A percentile compares a stretch with the other conserved stretches of the same genome.
These are phyloP conservation scores for Agrypnus murinus DNA, from an alignment of 2,888 invertebrate species.

Conservation along the genomic window DNA sequence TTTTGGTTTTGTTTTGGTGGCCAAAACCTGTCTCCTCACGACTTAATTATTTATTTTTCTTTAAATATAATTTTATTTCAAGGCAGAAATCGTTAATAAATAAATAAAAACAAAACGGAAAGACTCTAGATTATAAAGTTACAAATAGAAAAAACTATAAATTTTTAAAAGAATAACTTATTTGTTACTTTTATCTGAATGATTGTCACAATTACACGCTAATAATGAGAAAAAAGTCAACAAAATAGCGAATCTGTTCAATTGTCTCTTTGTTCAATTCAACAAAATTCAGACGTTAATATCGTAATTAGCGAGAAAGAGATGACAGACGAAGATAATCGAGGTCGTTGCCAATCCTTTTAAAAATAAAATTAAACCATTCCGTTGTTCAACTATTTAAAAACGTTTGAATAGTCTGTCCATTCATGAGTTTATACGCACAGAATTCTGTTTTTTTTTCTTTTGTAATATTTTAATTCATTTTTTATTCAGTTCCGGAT, in stretches of 20 bases:
- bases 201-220: too few relatives aligned
- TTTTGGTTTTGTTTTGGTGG: conserved; percentile 5
- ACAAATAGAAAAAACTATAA: too few relatives aligned
- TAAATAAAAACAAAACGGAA: too few relatives aligned
- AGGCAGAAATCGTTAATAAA: too few relatives aligned
- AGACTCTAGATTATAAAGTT: too few relatives aligned
- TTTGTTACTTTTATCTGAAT: too few relatives aligned
- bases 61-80: too few relatives aligned
- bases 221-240: too few relatives aligned
- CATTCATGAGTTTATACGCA: conserved; percentile 41
- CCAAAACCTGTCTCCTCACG: not conserved
- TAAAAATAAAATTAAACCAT: conserved; percentile 42
- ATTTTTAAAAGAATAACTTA: too few relatives aligned
- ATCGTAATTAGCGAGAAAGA: conserved; percentile 40
- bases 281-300: conserved; percentile 15
- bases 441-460: not conserved
- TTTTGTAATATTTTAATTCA: not conserved
- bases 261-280: not conserved
- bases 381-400: conserved; percentile 23
- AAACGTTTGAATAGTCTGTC: conserved; percentile 26
- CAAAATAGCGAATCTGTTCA: conserved; percentile 3
- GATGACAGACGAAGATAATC: conserved; percentile 45
- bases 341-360: conserved; percentile 47
- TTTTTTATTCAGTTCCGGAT: not conserved
- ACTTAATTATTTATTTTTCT: too few relatives aligned